phyloP scores from a whole-genome alignment of 2,888 invertebrate genomes.

The Silvanus unidentatus region DNA sequence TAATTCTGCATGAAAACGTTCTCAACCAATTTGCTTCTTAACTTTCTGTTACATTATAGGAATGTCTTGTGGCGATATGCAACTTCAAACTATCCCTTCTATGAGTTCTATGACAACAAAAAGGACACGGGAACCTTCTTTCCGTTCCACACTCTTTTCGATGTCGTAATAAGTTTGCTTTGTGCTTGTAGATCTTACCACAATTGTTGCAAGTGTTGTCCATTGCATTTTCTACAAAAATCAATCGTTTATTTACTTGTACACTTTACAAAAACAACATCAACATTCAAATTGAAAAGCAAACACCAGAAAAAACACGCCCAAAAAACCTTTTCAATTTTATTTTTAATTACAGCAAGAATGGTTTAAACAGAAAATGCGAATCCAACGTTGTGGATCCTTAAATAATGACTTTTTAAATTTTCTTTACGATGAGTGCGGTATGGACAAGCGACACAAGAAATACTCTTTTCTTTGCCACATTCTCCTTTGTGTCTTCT shows the following conservation, averaged over 20 bases:
- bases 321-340: not conserved
- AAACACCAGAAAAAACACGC: not conserved
- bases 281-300: too few relatives aligned
- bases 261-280: too few relatives aligned
- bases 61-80: constrained; percentile 9
- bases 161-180: constrained; percentile 19
- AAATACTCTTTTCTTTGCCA: constrained; percentile 5
- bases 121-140: constrained; percentile 9
- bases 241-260: too few relatives aligned
- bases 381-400: too few relatives aligned
- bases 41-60: too few relatives aligned
- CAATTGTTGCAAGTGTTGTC: constrained; percentile 15
- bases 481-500: constrained; percentile 9
- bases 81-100: constrained; percentile 14
- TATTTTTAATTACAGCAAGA: too few relatives aligned
- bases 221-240: too few relatives aligned
- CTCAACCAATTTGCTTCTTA: too few relatives aligned
- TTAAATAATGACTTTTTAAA: constrained; percentile 7
- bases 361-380: too few relatives aligned
- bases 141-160: constrained; percentile 13
- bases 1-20: too few relatives aligned
- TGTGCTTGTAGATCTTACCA: constrained; percentile 15
- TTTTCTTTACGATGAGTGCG: constrained; percentile 4
- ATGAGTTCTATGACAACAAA: constrained; percentile 12
- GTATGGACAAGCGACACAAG: not conserved